Evolutionary conservation across 2,888 invertebrate genomes (phyloP), one percentile per base, ranked within the genome.

Genomic region (Caenorhabditis angaria): DNA sequence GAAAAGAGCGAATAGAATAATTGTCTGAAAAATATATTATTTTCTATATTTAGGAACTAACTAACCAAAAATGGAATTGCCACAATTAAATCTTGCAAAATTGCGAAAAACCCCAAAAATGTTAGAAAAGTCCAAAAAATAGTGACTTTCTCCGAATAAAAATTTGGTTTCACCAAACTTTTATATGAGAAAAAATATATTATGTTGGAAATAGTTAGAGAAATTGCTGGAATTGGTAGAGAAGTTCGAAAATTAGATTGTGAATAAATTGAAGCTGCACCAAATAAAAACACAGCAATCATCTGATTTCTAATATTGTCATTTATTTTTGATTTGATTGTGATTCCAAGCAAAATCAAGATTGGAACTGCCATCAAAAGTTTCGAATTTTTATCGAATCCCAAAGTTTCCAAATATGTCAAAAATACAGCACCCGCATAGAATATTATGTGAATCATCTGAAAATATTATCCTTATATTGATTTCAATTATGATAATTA

Each of bases 331-430:
- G 41, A 41, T 41, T 41, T 41, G 41, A 41, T 41, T 18, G 41
- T 10, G 3, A 41, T 41, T 41, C 41, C 41, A 14, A 41, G 10
- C 14, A 41, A 14, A 6, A 41, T 18, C 14, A 41, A 14, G 18
- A 41, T 41, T 41, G 41, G 41, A 12, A 41, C 41, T 3, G 18
- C 18, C 41, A 41, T 41, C 14, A 41, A 18, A 4, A 50, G 3
- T 22, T 50, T 24, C 22, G 50, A 20, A 22, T 24, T 20, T 24
- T 65, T 69, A n/a, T 67, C 68, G 51, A 65, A 67, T 25, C 59
- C 55, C n/a, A 62, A 71, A 14, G 71, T 65, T 56, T 71, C 70
- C 3, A 76, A 58, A 47, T 68, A 70, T 10, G 67, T 65, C 61
- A 71, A 63, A 53, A 65, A 51, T 14, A 68, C 41, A 14, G 68